Percentiles rank a stretch among this genome's conserved stretches.
These are phyloP conservation scores for Lasioglossum malachurum DNA, from an alignment of 2,888 invertebrate genomes.

Conservation along the genomic window DNA sequence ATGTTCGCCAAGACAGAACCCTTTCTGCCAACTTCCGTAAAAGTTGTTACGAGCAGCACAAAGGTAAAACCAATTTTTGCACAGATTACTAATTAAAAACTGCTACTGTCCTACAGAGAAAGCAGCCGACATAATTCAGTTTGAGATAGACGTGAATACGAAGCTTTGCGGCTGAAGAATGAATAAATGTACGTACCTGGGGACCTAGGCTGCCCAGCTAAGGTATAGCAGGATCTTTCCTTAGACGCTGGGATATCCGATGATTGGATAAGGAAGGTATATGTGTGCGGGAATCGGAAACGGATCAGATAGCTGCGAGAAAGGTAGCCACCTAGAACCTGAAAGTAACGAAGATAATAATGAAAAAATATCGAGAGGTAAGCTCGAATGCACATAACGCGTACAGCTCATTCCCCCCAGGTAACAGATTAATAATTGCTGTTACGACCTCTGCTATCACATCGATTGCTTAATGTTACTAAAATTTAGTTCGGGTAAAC, in stretches of 20 bases:
- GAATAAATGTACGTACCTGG: background rate
- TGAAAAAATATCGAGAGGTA: background rate
- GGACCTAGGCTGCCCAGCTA: background rate
- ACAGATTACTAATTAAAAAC: background rate
- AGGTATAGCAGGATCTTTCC: background rate
- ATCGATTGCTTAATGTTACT: background rate
- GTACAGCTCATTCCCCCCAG: background rate
- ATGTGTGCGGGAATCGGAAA: background rate
- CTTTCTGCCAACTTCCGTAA: background rate
- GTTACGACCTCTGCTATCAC: background rate
- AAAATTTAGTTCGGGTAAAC: background rate
- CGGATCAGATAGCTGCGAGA: background rate
- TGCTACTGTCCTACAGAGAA: background rate
- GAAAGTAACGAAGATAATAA: background rate
- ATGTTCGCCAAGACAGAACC: background rate
- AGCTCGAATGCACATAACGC: background rate
- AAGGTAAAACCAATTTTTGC: no score
- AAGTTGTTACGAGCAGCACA: no score
- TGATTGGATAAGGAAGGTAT: constrained; percentile 1
- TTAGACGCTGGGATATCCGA: background rate
- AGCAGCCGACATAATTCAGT: background rate
- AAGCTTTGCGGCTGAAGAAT: background rate
- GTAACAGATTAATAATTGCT: background rate
- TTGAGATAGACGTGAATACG: background rate
- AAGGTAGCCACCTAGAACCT: background rate